Conservation (phyloP, 2,113 vertebrate genomes). For the Jacana jacana region DNA sequence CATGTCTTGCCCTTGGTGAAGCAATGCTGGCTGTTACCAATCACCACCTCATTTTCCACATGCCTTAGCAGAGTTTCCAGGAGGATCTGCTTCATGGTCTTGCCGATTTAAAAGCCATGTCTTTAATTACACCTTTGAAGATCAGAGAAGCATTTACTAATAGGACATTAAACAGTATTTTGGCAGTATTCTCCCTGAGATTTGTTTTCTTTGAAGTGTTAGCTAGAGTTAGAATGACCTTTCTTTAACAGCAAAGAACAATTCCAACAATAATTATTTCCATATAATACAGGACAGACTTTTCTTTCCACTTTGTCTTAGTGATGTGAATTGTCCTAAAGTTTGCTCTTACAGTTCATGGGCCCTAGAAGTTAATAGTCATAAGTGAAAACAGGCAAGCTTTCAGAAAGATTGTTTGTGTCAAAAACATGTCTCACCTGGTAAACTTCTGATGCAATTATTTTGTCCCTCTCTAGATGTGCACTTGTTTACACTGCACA, state of each 20-base stretch:
- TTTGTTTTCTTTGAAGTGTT: background rate
- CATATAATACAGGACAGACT: background rate
- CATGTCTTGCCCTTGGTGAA: background rate
- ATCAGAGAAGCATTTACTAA: background rate
- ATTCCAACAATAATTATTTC: background rate
- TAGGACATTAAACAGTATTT: background rate
- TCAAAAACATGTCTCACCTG: background rate
- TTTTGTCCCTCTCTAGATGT: background rate
- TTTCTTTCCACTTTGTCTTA: background rate
- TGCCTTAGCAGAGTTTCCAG: background rate
- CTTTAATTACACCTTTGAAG: background rate
- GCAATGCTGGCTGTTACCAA: background rate
- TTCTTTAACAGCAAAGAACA: background rate
- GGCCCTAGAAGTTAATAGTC: background rate
- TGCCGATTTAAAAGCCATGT: background rate
- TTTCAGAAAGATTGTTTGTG: background rate
- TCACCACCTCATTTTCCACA: background rate
- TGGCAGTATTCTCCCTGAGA: background rate
- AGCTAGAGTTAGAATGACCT: background rate
- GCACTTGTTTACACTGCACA: background rate
- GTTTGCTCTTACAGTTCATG: background rate
- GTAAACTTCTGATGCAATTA: background rate
- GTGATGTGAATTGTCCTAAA: background rate
- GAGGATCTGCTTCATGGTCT: background rate
- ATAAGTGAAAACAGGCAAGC: background rate